Evolutionary conservation across 1,140 invertebrate species (phyloP), one percentile per base, ranked within the genome.

Genomic region (Diuraphis noxia): DNA sequence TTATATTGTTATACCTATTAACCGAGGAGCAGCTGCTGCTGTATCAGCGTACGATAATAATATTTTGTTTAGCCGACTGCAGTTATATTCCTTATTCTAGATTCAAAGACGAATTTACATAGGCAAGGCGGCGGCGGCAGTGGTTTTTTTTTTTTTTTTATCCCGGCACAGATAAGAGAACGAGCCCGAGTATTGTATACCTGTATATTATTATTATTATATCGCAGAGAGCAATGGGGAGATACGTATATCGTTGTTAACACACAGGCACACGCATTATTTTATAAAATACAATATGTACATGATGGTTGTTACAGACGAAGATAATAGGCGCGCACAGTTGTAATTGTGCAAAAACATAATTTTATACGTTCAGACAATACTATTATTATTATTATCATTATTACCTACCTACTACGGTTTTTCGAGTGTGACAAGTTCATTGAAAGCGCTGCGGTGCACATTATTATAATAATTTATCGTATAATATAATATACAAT

Each of bases 341-440:
- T 17, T 13, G 30, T 79, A 79, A 38, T 79, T 79, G 77, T 38
- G 77, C 77, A 79, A 79, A 79, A 77, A 46, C 17, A 46, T 46
- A 46, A 46, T 46, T 17, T 46, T 36, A 77, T 19, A n/a, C n/a
- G 2, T 23, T 79, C 77, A 36, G 36, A 38, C 77, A 36, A 79
- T 79, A 36, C 56, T 8, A 34, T n/a, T n/a, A n/a, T n/a, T n/a
- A n/a, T n/a, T n/a, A n/a, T n/a, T n/a, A n/a, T n/a, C n/a, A n/a
- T n/a, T n/a, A n/a, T n/a, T n/a, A n/a, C n/a, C n/a, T 49, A 49
- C 17, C 4, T 19, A 49, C 5, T 77, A 79, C 21, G n/a, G n/a
- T 79, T 38, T 79, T 79, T 38, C 77, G 77, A 79, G 34, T 79
- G 77, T 79, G 77, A 79, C 77, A 79, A 79, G 77, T 79, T 38